These are phyloP conservation scores for Ornithoptera priamus DNA, from an alignment of 2,888 invertebrate genomes.

Conservation along the genomic window DNA sequence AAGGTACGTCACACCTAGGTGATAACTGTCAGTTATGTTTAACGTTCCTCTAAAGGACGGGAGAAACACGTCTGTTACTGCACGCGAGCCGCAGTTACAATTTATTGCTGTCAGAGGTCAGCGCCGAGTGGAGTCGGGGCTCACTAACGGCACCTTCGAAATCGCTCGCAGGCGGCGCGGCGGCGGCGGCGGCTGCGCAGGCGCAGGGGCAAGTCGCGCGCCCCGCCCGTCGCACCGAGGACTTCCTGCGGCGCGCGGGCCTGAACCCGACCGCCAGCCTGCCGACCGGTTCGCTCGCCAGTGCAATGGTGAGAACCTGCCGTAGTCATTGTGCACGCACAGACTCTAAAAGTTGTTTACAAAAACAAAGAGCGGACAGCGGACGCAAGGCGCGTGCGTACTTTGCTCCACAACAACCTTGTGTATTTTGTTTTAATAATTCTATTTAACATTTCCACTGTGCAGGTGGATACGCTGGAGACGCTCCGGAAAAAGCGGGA, in stretches of 20 bases:
- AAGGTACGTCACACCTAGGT: slow-evolving; percentile 47
- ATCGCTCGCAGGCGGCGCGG: neutral
- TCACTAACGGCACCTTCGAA: neutral
- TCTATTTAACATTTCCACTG: neutral
- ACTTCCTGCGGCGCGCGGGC: slow-evolving; percentile 83
- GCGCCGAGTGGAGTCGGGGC: neutral
- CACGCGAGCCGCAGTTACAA: neutral
- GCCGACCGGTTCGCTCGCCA: slow-evolving; percentile 61
- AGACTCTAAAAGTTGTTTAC: no score
- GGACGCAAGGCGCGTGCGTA: no score
- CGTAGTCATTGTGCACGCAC: neutral
- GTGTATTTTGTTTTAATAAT: neutral
- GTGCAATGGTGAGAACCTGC: slow-evolving; percentile 51
- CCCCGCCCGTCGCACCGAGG: slow-evolving; percentile 83
- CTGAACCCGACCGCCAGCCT: slow-evolving; percentile 56
- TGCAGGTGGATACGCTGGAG: slow-evolving; percentile 69
- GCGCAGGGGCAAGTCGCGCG: slow-evolving; percentile 20
- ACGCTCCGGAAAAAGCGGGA: slow-evolving; percentile 65
- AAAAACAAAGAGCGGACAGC: no score
- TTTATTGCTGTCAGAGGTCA: neutral
- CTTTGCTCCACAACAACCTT: neutral
- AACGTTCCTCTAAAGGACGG: neutral
- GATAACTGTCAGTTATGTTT: neutral
- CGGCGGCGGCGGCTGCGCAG: slow-evolving; percentile 45
- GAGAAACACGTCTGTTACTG: no score